Evolutionary conservation across 2,888 invertebrate genomes (phyloP).

Genomic region (Phortica magna): DNA sequence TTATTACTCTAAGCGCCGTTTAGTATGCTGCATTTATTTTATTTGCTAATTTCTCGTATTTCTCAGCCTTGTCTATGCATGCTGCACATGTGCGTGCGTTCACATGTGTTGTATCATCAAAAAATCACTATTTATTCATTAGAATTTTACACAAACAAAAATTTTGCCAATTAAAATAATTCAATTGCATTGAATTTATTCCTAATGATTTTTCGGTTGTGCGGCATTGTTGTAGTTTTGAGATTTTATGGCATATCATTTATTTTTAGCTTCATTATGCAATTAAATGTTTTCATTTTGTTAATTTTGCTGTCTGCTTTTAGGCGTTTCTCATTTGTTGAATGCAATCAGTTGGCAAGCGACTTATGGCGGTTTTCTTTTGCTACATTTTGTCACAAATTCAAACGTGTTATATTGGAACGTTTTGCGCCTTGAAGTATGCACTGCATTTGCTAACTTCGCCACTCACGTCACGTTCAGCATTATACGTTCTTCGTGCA

Average conservation of each 20-base stretch:
- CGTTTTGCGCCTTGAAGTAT: too few relatives aligned
- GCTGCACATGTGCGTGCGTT: not conserved
- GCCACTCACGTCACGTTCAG: too few relatives aligned
- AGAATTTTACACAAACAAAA: not conserved
- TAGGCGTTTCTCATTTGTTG: too few relatives aligned
- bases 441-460: too few relatives aligned
- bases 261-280: too few relatives aligned
- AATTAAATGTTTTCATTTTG: too few relatives aligned
- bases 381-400: too few relatives aligned
- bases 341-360: too few relatives aligned
- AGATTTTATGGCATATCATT: too few relatives aligned
- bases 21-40: constrained; percentile 18
- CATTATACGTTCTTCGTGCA: not conserved
- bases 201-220: constrained; percentile 1
- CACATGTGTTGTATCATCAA: not conserved
- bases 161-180: constrained; percentile 7
- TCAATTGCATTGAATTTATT: constrained; percentile 23
- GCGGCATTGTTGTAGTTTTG: not conserved
- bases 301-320: too few relatives aligned
- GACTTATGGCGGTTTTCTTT: too few relatives aligned
- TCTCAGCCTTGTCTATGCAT: not conserved
- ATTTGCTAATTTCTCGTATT: not conserved
- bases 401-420: too few relatives aligned
- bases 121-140: not conserved
- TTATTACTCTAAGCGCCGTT: constrained; percentile 20